Percentiles rank a stretch among this genome's conserved stretches.
Conservation (phyloP, 2,888 invertebrate species). For the Leucoma salicis region DNA sequence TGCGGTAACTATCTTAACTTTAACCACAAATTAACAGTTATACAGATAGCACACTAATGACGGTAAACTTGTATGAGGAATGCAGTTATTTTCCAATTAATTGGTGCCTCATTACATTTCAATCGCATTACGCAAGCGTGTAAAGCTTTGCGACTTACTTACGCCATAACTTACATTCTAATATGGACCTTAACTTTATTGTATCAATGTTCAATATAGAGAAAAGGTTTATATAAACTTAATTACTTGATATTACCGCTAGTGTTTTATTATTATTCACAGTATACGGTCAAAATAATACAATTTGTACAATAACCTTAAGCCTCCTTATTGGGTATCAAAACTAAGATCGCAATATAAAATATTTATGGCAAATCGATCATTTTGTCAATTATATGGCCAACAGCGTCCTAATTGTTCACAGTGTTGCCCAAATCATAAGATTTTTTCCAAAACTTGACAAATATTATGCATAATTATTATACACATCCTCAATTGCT, state of each 20-base stretch:
- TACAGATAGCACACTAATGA: not conserved
- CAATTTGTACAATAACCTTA: too few species aligned
- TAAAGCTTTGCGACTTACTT: constrained; percentile 18
- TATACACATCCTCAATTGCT: too few species aligned
- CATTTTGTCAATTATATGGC: too few species aligned
- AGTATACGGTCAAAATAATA: not conserved
- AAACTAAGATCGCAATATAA: too few species aligned
- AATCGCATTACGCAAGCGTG: constrained; percentile 10
- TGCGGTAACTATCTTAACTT: not conserved
- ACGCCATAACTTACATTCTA: constrained; percentile 17
- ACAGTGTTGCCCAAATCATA: too few species aligned
- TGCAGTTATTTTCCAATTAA: constrained; percentile 16
- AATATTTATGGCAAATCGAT: too few species aligned
- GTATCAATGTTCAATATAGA: not conserved
- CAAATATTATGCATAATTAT: too few species aligned
- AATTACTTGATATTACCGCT: constrained; percentile 13
- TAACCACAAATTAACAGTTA: not conserved
- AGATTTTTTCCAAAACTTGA: too few species aligned
- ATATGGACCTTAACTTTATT: constrained; percentile 26
- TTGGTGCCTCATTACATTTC: constrained; percentile 10
- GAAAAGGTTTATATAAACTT: not conserved
- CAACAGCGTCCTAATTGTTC: too few species aligned
- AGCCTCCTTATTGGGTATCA: too few species aligned
- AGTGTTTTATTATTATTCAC: not conserved
- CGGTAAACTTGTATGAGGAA: not conserved